A percentile compares a stretch with the other conserved stretches of the same genome.
These are phyloP conservation scores for Hemistola chrysoprasaria DNA, from an alignment of 2,888 invertebrate genomes.

Conservation along the genomic window DNA sequence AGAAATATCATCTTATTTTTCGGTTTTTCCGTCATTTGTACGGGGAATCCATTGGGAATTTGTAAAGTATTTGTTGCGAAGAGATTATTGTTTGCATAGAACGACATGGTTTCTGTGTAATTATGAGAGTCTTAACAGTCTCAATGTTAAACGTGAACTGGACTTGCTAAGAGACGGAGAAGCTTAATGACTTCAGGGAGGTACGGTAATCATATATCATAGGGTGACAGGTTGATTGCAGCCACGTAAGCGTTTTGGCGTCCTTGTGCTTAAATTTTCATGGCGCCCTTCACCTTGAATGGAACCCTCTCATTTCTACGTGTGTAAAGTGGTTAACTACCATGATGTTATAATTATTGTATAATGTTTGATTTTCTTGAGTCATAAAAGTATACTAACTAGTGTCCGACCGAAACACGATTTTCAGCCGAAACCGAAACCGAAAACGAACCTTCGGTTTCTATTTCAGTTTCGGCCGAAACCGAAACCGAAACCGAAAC, in stretches of 20 bases:
- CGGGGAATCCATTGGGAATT: slow-evolving; percentile 59
- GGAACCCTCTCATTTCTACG: slow-evolving; percentile 11
- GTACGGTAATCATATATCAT: slow-evolving; percentile 54
- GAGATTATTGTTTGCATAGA: slow-evolving; percentile 51
- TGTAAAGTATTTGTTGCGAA: slow-evolving; percentile 44
- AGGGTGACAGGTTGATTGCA: slow-evolving; percentile 69
- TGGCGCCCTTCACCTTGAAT: slow-evolving; percentile 60
- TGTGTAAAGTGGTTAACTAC: slow-evolving; percentile 2
- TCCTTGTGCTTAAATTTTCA: slow-evolving; percentile 62
- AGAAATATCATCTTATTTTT: slow-evolving; percentile 62
- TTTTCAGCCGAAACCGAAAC: no score
- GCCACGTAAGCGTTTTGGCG: slow-evolving; percentile 51
- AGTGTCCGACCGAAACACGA: no score
- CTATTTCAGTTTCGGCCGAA: no score
- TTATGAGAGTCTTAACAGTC: slow-evolving; percentile 26
- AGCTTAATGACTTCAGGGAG: slow-evolving; percentile 42
- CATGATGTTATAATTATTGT: no score
- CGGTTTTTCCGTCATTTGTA: slow-evolving; percentile 51
- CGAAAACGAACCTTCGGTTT: no score
- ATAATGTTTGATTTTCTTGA: no score
- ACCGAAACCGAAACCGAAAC: no score
- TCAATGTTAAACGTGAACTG: slow-evolving; percentile 36
- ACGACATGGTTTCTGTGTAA: slow-evolving; percentile 46
- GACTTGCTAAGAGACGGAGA: slow-evolving; percentile 39
- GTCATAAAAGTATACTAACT: no score